These are phyloP conservation scores for Mungos mungo DNA, from an alignment of 2,113 vertebrate genomes.

Conservation along the genomic window DNA sequence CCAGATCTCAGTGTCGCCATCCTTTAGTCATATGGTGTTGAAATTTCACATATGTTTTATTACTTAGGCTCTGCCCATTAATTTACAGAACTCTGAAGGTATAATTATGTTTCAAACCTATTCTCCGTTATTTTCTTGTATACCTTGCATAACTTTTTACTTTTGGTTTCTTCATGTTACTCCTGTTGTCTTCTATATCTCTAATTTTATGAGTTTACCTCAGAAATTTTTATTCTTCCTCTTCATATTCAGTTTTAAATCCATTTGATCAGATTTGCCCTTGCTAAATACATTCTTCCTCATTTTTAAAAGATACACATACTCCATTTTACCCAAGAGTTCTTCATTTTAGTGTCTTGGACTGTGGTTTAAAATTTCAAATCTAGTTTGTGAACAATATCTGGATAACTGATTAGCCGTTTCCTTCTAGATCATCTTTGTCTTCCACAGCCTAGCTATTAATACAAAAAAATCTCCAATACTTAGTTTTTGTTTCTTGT, in stretches of 20 bases:
- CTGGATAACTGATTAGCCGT: background rate
- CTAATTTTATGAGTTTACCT: background rate
- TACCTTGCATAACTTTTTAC: background rate
- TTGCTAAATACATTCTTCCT: background rate
- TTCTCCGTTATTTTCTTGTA: background rate
- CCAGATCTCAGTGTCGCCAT: background rate
- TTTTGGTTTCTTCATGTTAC: background rate
- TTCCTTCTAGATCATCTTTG: background rate
- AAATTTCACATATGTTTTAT: background rate
- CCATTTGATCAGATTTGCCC: background rate
- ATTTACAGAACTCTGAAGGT: background rate
- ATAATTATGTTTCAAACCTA: background rate
- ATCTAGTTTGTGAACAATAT: background rate
- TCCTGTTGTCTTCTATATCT: background rate
- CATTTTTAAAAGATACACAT: conserved; percentile 19
- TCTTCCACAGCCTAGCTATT: background rate
- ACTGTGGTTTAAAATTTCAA: background rate
- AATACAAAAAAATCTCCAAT: background rate
- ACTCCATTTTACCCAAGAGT: background rate
- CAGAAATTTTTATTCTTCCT: conserved; percentile 1
- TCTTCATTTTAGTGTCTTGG: background rate
- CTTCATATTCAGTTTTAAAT: background rate
- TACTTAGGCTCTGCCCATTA: background rate
- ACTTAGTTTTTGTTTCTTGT: background rate
- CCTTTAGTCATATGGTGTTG: conserved; percentile 8